Base-by-base conservation (phyloP, 1,140 invertebrate species). In the Polyergus mexicanus region DNA sequence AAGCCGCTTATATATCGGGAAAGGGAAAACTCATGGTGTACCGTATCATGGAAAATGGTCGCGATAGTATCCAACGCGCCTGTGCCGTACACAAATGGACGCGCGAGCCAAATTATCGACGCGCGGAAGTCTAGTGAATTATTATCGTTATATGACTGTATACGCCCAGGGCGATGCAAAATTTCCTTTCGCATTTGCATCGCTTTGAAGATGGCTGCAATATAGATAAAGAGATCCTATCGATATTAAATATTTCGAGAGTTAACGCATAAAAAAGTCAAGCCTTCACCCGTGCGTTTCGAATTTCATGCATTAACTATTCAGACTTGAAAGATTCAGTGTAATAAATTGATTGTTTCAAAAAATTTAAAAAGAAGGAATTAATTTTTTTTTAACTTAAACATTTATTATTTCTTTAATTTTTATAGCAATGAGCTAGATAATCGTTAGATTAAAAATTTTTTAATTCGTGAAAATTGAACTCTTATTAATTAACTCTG, bases 101-200 rank as follows among this genome's bases (percentile, higher is more conserved):
- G 41, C 38, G 54, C 51, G 51, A 78, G 54, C 35, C 28, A 41
- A 84, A 54, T 77, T 65, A 77, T 66, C 19, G 60, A 66, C 47
- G 60, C 44, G 28, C 22, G 66, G 19, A 60, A 25, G 32, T 38
- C 5, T 44, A 44, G 32, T n/a, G 38, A 62, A 84, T 84, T 63
- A 54, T 76, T 77, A 84, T 76, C 25, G 44, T 77, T 63, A n/a
- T 7, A 84, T 0, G 11, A 44, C 22, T 35, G 19, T 22, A 38
- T 22, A 38, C 5, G 54, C 7, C 25, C 6, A 4, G 28, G 16
- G 32, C 16, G 69, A 41, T 41, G 25, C 6, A 8, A 22, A 71
- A 74, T 75, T 84, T 77, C 74, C 25, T 47, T 65, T 76, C 19
- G 2, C 25, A 22, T 16, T n/a, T 13, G 28, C 22, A 54, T 66